phyloP scores from a whole-genome alignment of 2,113 vertebrate genomes.

The Romanogobio albipinnatus region DNA sequence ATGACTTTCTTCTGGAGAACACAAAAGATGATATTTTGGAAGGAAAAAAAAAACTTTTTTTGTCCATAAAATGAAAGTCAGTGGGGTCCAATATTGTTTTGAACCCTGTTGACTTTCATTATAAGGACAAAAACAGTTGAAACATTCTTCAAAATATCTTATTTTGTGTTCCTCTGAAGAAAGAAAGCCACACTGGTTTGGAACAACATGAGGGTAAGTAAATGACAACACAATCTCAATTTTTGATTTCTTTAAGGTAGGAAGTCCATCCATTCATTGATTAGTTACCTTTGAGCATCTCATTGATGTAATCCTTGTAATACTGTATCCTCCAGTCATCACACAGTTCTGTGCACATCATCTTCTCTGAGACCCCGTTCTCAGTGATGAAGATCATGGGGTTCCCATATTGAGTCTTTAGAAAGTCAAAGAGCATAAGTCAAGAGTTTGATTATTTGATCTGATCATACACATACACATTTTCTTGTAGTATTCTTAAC shows the following conservation, averaged over 20 bases:
- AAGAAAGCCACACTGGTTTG: neutral
- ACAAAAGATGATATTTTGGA: neutral
- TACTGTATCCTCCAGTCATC: conserved; percentile 92
- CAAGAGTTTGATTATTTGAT: neutral
- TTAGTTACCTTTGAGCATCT: conserved; percentile 90
- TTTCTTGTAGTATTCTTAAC: neutral
- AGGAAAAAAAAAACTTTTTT: neutral
- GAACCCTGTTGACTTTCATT: neutral
- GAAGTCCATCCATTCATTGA: too few species aligned
- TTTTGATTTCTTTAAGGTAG: neutral
- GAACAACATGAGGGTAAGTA: neutral
- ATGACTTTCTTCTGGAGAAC: neutral
- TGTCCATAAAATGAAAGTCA: neutral
- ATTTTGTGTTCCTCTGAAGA: too few species aligned
- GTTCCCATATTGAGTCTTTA: conserved; percentile 90
- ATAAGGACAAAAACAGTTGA: neutral
- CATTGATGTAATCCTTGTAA: conserved; percentile 88
- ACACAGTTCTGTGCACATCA: conserved; percentile 83
- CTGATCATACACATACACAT: neutral
- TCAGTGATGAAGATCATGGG: conserved; percentile 89
- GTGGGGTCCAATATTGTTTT: neutral
- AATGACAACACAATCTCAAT: neutral
- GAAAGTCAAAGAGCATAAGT: conserved; percentile 18
- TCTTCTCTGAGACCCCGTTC: conserved; percentile 88
- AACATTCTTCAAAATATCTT: neutral